Base-by-base conservation (phyloP, 2,797 vertebrate genomes). In the Melopsittacus undulatus region DNA sequence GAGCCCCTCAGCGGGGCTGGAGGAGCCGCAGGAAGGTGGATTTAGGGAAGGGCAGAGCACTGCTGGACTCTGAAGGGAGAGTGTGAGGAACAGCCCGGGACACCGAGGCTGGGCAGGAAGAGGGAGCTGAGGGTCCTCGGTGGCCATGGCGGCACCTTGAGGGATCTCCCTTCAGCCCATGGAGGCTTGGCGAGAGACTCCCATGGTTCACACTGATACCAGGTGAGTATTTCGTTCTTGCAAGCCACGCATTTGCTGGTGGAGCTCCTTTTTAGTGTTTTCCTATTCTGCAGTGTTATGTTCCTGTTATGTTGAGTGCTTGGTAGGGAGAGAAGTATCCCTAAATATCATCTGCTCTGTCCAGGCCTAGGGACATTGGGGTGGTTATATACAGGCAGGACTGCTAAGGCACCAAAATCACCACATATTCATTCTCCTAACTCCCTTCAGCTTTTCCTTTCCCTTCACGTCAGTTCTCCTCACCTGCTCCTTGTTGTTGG, bases 21-120 rank as follows among this genome's bases (percentile, higher is more conserved):
- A 4, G 5, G 51, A 1, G 1, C 38, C 27, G 10, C 7, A 0
- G 32, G 57, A 74, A 18, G 18, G 32, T 0, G 36, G 56, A 11
- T 20, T 38, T 23, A 10, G 17, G 27, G 22, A 75, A 18, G 22
- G 22, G 57, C 36, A 29, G 29, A 61, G n/a, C 0, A 2, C 16
- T 30, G 48, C 42, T 2, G 1, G 56, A 27, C 30, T 18, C 56
- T 13, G 63, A 75, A 29, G 64, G 26, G 7, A 5, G 3, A 16
- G 19, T 1, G 73, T 23, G 66, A 74, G 56, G 15, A 40, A 43
- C 9, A 23, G 46, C n/a, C 22, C 14, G 22, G 14, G 14, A 34
- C 56, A 23, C 56, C 4, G 7, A 23, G 52, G 56, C 59, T 2
- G 2, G 61, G 73, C 56, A 10, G 64, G 82, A 48, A 45, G 21